phyloP scores from a whole-genome alignment of 2,113 vertebrate genomes.

The Narcine bancroftii region DNA sequence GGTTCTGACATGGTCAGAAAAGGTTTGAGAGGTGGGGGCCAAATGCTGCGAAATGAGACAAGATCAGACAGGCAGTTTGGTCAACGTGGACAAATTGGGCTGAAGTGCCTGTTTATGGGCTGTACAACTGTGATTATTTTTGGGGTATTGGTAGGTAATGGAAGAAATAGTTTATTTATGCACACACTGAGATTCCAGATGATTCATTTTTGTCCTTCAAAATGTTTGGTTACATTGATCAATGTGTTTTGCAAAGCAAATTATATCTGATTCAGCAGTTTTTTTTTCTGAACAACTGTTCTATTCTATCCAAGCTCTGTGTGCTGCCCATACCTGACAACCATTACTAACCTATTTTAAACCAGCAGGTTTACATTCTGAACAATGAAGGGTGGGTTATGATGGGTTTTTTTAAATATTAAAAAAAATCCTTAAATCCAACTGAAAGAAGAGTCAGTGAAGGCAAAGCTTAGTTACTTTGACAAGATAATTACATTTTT shows the following conservation, averaged over 20 bases:
- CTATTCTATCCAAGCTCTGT: background rate
- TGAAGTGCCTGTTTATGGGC: too few species aligned
- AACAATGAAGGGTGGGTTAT: background rate
- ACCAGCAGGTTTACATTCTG: background rate
- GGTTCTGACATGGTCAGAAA: too few species aligned
- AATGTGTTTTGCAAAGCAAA: constrained; percentile 13
- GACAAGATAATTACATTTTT: background rate
- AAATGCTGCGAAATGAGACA: too few species aligned
- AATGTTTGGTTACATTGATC: background rate
- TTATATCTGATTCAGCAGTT: background rate
- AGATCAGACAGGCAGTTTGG: too few species aligned
- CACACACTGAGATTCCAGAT: background rate
- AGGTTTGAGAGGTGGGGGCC: too few species aligned
- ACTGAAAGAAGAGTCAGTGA: background rate
- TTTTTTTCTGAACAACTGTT: background rate
- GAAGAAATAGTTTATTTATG: background rate
- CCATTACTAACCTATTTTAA: background rate
- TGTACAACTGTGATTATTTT: too few species aligned
- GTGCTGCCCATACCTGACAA: background rate
- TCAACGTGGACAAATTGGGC: too few species aligned
- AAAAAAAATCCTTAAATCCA: background rate
- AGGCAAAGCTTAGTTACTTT: too few species aligned
- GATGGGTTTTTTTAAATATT: too few species aligned
- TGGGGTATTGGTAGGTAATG: background rate
- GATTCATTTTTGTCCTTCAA: constrained; percentile 7